Evolutionary conservation across 1,140 invertebrate species (phyloP), one percentile per base, ranked within the genome.

Genomic region (Diachasmimorpha longicaudata): DNA sequence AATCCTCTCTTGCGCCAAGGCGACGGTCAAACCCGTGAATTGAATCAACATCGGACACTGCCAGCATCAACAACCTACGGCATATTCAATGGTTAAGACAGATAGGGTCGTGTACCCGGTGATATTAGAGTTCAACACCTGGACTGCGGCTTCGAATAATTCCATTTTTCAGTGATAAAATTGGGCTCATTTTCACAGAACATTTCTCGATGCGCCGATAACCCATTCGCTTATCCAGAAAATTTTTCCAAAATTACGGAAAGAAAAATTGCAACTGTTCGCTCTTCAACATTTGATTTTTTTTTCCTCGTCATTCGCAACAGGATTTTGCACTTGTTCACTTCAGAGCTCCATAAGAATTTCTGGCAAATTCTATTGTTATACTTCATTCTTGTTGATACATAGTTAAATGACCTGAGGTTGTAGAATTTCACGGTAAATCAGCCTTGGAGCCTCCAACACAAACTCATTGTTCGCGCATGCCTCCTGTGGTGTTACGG

Each of bases 391-490:
- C 9, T 25, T 31, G 58, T 63, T 63, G 58, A 63, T 23, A 11
- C n/a, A 6, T 9, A 63, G 11, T 25, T 9, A 25, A 63, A 63
- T 63, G 58, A 31, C 23, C 58, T 31, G 58, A 63, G 58, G 58
- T 52, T 16, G 48, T 63, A 63, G 23, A 25, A 79, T 82, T 81
- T 81, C 78, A 84, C 79, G 80, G 81, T 81, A 83, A 83, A 84
- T 81, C 79, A 78, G 81, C 80, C 75, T 78, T 63, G 25, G 58
- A 25, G 23, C 11, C 14, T 63, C 13, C 58, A 23, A 25, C 58
- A 63, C 21, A 58, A 58, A 10, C 52, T 16, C 23, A 66, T 66
- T 66, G 31, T 68, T 16, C 16, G 63, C 25, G 25, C 66, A 68
- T 68, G 36, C 66, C 66, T 68, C 66, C 66, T 19, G 66, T 68